Conservation (phyloP, 2,888 invertebrate genomes). For the Spilosoma lubricipeda region DNA sequence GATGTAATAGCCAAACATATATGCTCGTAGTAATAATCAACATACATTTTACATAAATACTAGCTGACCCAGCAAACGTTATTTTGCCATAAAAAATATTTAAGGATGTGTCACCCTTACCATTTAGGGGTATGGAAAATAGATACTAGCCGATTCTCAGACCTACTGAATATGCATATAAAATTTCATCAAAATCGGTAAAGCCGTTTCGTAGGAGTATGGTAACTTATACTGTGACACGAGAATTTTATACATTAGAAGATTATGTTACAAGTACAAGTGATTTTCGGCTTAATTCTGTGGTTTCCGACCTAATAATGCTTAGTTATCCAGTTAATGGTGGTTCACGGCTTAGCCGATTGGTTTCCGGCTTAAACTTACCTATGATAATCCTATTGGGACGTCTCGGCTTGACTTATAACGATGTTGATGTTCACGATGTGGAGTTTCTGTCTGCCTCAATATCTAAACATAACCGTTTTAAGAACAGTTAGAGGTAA, state of each 20-base stretch:
- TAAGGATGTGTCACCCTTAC: too few species aligned
- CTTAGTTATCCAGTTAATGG: conserved; percentile 9
- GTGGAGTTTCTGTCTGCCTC: background rate
- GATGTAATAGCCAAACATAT: too few species aligned
- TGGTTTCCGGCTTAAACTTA: conserved; percentile 9
- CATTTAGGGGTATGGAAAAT: too few species aligned
- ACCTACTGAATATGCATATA: too few species aligned
- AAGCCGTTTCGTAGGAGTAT: too few species aligned
- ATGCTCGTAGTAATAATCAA: too few species aligned
- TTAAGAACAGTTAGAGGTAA: background rate
- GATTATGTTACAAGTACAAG: background rate
- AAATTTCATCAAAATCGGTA: too few species aligned
- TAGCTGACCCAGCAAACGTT: too few species aligned
- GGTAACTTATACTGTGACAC: too few species aligned
- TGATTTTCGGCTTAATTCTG: conserved; percentile 11
- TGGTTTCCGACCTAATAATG: background rate
- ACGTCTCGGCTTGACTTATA: background rate
- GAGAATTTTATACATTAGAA: too few species aligned
- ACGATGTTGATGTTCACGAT: background rate
- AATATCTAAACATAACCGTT: background rate
- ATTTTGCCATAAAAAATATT: too few species aligned
- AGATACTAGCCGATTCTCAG: too few species aligned
- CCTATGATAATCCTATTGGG: conserved; percentile 3
- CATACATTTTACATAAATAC: background rate
- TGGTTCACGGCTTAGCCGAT: conserved; percentile 5